Evolutionary conservation across 2,888 invertebrate genomes (phyloP).

Genomic region (Caenorhabditis angaria): DNA sequence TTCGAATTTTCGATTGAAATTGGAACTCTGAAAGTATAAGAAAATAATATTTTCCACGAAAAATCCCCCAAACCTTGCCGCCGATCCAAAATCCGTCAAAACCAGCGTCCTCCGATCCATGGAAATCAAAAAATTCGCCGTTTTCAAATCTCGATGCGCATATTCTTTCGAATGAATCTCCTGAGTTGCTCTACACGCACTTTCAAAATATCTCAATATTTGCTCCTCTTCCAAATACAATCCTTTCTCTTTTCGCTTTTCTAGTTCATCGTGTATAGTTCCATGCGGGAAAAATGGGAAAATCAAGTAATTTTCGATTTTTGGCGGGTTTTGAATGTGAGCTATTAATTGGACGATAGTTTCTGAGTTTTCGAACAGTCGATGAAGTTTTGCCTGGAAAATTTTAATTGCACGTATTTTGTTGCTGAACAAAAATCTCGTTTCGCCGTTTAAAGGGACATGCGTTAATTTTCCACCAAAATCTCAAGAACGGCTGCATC

Average conservation of each 20-base stretch:
- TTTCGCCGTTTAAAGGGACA: no score
- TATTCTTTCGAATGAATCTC: constrained; percentile 50
- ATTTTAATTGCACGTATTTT: no score
- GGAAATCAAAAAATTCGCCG: constrained; percentile 83
- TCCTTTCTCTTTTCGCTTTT: not conserved
- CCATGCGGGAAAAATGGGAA: constrained; percentile 41
- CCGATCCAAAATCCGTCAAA: constrained; percentile 84
- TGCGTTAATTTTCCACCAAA: no score
- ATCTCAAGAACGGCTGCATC: no score
- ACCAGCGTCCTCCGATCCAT: constrained; percentile 79
- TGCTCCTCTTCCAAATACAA: constrained; percentile 14
- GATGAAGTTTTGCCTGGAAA: constrained; percentile 20
- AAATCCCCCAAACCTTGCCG: constrained; percentile 14
- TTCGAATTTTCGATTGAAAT: constrained; percentile 72
- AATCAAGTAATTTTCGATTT: constrained; percentile 23
- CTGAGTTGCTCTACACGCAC: constrained; percentile 50
- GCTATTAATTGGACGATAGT: constrained; percentile 29
- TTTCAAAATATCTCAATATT: constrained; percentile 39
- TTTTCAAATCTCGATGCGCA: constrained; percentile 81
- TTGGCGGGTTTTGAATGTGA: constrained; percentile 14
- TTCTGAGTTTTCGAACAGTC: constrained; percentile 11
- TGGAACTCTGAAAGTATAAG: constrained; percentile 62
- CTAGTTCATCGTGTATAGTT: constrained; percentile 26
- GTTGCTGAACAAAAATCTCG: no score
- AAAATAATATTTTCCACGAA: not conserved